Base-by-base conservation (phyloP, 2,113 vertebrate genomes). In the Triplophysa tibetana region DNA sequence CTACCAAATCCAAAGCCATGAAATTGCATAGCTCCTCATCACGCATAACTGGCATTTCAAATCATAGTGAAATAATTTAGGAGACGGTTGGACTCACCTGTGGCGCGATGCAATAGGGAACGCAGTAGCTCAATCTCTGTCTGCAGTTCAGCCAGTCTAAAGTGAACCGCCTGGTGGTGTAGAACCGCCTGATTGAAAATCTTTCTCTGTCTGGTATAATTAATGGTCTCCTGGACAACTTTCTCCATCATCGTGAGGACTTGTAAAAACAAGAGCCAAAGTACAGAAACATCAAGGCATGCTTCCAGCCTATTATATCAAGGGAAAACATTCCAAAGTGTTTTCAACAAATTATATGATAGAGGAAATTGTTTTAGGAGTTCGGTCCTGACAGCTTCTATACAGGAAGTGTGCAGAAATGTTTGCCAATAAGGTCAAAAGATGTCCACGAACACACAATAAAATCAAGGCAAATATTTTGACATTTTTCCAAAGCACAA, bases 111-210 rank as follows among this genome's bases (percentile, higher is more conserved):
- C 26, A 97, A 87, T 68, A 98, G 91, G 0, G 95, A 92, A 67
- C 93, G 93, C 2, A 97, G 92, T 21, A 95, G 91, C 88, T 97
- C 95, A 2, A 96, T 80, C 45, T 96, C 94, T 0, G 94, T 94
- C 45, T 93, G 89, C 81, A 96, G 88, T 90, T 96, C 94, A 0
- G 95, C 96, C 88, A 98, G 84, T 78, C 91, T 90, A 87, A 93
- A 97, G 70, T 95, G 93, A 72, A 96, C 93, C 0, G 85, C n/a
- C 84, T 98, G 95, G 89, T 96, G 92, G 83, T 94, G 24, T 78
- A 97, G 91, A 38, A 97, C 75, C 0, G 95, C 82, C 73, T 83
- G 87, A 19, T 82, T 87, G 86, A 96, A 97, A 78, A 91, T 90
- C 80, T 92, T 91, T 75, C 94, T 87, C 83, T 95, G 93, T 2